Evolutionary conservation across 2,888 invertebrate genomes (phyloP).

Genomic region (Protophormia terraenovae): DNA sequence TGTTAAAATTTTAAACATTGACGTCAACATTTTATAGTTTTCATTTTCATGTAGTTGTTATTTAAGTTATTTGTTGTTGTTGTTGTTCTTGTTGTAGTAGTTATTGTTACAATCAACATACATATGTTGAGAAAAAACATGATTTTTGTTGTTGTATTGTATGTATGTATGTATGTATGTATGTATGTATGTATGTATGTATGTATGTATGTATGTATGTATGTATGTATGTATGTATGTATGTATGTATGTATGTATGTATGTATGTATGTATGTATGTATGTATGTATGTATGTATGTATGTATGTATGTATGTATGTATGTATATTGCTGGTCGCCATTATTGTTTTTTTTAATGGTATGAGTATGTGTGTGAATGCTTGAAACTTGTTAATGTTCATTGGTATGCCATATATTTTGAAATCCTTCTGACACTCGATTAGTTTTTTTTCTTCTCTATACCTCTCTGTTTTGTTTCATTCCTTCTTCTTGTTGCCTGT

Average conservation of each 20-base stretch:
- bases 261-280: background rate
- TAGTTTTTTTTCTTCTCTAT: slow-evolving; percentile 29
- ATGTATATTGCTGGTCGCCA: background rate
- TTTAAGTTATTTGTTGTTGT: slow-evolving; percentile 2
- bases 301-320: background rate
- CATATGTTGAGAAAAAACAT: background rate
- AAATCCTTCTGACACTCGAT: slow-evolving; percentile 64
- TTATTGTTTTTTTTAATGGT: background rate
- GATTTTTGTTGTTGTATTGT: slow-evolving; percentile 7
- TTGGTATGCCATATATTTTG: slow-evolving; percentile 57
- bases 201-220: background rate
- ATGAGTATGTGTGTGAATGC: background rate
- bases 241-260: background rate
- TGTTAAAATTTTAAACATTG: slow-evolving; percentile 37
- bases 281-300: too few species aligned
- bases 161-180: background rate
- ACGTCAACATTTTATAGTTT: slow-evolving; percentile 44
- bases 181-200: background rate
- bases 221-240: background rate
- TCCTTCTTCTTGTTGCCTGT: slow-evolving; percentile 30
- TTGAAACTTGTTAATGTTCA: slow-evolving; percentile 32
- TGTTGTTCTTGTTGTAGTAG: background rate
- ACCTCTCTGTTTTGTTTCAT: background rate
- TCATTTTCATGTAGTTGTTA: slow-evolving; percentile 20
- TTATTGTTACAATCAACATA: background rate